A percentile compares a stretch with the other conserved stretches of the same genome.
These are phyloP conservation scores for Pardalotus punctatus DNA, from an alignment of 2,113 vertebrate species.

Conservation along the genomic window DNA sequence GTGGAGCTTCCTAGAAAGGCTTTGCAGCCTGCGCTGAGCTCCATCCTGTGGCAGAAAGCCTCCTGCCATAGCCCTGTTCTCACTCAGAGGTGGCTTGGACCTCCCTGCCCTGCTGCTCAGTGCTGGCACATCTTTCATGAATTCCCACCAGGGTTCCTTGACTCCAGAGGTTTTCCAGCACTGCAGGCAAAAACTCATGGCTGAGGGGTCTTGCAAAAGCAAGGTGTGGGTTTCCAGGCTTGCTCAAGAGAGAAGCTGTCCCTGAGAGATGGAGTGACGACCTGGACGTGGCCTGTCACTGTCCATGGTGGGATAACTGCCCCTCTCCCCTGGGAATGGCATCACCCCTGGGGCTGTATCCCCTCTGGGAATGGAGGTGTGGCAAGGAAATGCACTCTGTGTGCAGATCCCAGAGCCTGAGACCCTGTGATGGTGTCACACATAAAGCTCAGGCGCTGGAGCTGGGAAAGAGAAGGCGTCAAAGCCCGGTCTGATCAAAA, in stretches of 20 bases:
- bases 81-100: background rate
- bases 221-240: background rate
- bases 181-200: background rate
- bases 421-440: fast-evolving
- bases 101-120: background rate
- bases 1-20: background rate
- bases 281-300: fast-evolving
- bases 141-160: background rate
- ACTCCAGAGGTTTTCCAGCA: background rate
- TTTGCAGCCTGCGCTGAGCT: conserved; percentile 56
- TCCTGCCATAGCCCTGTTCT: background rate
- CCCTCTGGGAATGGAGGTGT: fast-evolving
- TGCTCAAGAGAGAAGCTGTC: background rate
- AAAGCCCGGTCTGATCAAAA: background rate
- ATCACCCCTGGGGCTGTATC: background rate
- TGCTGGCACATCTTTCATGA: background rate
- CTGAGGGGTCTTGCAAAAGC: background rate
- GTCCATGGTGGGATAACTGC: fast-evolving
- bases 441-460: background rate
- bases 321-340: too few relatives aligned
- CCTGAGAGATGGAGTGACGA: background rate
- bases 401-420: background rate
- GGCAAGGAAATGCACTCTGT: background rate
- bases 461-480: background rate
- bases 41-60: conserved; percentile 54